Percentiles rank a stretch among this genome's conserved stretches.
Evolutionary conservation across 2,797 vertebrate species (phyloP).

Genomic region (Sebastes minor): DNA sequence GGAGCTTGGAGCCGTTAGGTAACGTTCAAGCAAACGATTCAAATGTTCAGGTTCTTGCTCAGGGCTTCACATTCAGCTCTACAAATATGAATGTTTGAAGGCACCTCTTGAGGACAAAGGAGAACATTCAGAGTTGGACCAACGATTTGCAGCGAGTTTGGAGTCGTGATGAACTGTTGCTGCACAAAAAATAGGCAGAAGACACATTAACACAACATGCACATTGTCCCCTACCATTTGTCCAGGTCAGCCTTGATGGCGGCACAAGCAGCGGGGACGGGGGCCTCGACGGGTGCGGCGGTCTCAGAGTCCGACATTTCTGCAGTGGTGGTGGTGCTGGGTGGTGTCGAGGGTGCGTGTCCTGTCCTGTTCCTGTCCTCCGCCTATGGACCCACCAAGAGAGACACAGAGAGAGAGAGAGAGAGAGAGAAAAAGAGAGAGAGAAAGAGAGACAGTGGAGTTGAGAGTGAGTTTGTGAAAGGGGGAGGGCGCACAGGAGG

Average conservation of each 20-base stretch:
- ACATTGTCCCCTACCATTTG: conserved; percentile 82
- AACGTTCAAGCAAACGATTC: not conserved
- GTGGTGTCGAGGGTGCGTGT: conserved; percentile 45
- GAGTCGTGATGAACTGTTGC: not conserved
- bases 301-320: conserved; percentile 84
- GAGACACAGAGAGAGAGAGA: conserved; percentile 38
- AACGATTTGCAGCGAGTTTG: not conserved
- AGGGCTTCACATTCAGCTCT: not conserved
- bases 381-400: conserved; percentile 60
- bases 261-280: conserved; percentile 78
- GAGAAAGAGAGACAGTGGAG: conserved; percentile 23
- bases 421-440: conserved; percentile 30
- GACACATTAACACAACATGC: not conserved
- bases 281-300: conserved; percentile 68
- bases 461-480: conserved; percentile 55
- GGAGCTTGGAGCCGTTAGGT: not conserved
- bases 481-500: conserved; percentile 51
- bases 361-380: conserved; percentile 66
- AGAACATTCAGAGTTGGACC: not conserved
- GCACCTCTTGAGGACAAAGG: not conserved
- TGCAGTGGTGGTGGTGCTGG: conserved; percentile 38
- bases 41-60: not conserved
- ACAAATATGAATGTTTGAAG: not conserved
- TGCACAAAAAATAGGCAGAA: not conserved
- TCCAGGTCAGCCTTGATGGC: conserved; percentile 83